A percentile compares a stretch with the other conserved stretches of the same genome.
phyloP scores from a whole-genome alignment of 2,113 vertebrate species.

The Hippocampus zosterae region DNA sequence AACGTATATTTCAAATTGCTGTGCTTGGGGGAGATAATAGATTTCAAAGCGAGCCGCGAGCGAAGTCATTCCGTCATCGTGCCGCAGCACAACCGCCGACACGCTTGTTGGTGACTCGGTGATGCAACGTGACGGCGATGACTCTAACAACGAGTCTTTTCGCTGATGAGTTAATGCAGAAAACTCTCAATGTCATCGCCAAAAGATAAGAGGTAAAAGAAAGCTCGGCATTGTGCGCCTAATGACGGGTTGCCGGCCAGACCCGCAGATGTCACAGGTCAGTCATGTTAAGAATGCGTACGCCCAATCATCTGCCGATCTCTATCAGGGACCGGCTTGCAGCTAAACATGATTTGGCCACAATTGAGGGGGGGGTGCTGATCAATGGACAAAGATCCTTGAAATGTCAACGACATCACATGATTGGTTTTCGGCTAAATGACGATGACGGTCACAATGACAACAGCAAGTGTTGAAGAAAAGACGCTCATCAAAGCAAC shows the following conservation, averaged over 20 bases:
- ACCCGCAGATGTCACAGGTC: constrained; percentile 94
- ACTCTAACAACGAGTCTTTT: constrained; percentile 88
- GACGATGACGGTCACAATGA: constrained; percentile 95
- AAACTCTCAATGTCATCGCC: constrained; percentile 94
- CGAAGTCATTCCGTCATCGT: constrained; percentile 30
- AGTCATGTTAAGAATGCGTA: constrained; percentile 99
- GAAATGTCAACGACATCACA: constrained; percentile 79
- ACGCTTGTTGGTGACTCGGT: constrained; percentile 55
- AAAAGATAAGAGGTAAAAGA: constrained; percentile 89
- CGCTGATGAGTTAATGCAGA: constrained; percentile 98
- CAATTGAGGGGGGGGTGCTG: constrained; percentile 80
- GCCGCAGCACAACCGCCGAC: constrained; percentile 17
- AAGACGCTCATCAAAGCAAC: background rate
- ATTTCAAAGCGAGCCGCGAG: constrained; percentile 15
- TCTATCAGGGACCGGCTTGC: constrained; percentile 86
- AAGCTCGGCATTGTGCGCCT: constrained; percentile 89
- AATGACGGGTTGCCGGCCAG: constrained; percentile 87
- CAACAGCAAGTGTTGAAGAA: constrained; percentile 89
- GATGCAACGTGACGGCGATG: constrained; percentile 55
- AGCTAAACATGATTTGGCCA: constrained; percentile 88
- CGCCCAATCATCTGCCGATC: constrained; percentile 96
- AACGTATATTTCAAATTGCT: constrained; percentile 1
- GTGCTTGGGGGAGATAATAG: constrained; percentile 6
- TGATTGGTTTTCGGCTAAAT: constrained; percentile 84
- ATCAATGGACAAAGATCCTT: constrained; percentile 97